phyloP scores from a whole-genome alignment of 2,113 vertebrate genomes.

The Silurus glanis region DNA sequence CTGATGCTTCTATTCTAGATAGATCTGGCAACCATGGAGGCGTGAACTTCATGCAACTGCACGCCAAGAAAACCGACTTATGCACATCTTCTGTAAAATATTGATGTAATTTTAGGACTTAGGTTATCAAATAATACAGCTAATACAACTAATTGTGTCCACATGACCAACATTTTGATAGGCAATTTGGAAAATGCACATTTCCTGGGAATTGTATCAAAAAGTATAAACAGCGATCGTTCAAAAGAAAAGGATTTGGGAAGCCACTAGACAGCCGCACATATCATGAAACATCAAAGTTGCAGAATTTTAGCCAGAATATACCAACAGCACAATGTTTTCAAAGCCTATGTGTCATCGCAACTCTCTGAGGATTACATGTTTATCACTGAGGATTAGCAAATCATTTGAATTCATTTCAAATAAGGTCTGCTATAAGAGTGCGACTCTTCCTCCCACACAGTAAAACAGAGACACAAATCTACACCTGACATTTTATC shows the following conservation, averaged over 20 bases:
- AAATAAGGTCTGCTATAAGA: not conserved
- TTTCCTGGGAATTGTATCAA: not conserved
- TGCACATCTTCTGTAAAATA: no score
- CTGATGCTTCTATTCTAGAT: not conserved
- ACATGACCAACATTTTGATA: not conserved
- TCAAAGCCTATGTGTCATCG: conserved; percentile 13
- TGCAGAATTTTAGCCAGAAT: not conserved
- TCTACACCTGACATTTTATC: not conserved
- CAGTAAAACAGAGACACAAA: not conserved
- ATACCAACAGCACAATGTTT: not conserved
- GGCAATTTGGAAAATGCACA: not conserved
- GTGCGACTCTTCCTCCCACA: not conserved
- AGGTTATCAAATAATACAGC: not conserved
- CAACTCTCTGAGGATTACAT: conserved; percentile 30
- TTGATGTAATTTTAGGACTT: not conserved
- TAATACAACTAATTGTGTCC: not conserved
- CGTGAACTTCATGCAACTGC: not conserved
- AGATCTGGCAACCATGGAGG: not conserved
- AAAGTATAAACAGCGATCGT: not conserved
- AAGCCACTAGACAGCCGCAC: not conserved
- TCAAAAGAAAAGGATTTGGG: not conserved
- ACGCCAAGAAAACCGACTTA: not conserved
- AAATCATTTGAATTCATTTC: conserved; percentile 19
- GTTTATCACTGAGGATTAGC: conserved; percentile 27
- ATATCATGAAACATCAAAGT: not conserved